These are phyloP conservation scores for Wiebesia pumilae DNA, from an alignment of 1,140 invertebrate genomes.

Conservation along the genomic window DNA sequence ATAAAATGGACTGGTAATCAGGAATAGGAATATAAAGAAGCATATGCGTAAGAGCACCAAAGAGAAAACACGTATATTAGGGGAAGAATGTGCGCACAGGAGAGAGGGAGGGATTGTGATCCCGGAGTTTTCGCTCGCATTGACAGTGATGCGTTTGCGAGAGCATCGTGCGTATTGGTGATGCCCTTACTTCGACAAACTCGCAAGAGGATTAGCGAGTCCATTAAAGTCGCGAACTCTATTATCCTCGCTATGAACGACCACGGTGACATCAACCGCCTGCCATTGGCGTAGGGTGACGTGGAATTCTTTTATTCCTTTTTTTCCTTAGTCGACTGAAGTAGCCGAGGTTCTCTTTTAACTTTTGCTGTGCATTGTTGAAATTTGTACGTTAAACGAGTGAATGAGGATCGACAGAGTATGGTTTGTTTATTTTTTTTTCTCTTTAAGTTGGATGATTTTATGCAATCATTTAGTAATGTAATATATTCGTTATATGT, in stretches of 20 bases:
- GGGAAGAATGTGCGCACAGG: neutral
- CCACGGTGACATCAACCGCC: conserved; percentile 73
- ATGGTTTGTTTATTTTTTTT: neutral
- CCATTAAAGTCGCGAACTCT: conserved; percentile 77
- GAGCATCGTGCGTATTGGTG: conserved; percentile 52
- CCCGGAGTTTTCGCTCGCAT: conserved; percentile 37
- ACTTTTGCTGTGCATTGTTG: conserved; percentile 20
- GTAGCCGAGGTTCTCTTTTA: conserved; percentile 28
- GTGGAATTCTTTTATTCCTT: conserved; percentile 45
- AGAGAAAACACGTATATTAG: conserved; percentile 38
- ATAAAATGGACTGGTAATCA: neutral
- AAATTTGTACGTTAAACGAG: conserved; percentile 19
- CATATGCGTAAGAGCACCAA: conserved; percentile 5
- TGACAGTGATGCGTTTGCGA: conserved; percentile 47
- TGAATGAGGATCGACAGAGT: neutral
- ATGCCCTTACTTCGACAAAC: conserved; percentile 70
- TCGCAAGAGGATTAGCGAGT: conserved; percentile 75
- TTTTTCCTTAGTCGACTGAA: neutral
- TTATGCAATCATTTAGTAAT: neutral
- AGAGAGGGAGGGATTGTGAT: neutral
- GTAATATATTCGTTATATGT: no score
- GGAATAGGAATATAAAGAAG: neutral
- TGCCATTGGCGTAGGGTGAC: conserved; percentile 60
- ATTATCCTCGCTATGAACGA: conserved; percentile 67
- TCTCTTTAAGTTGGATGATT: neutral